Evolutionary conservation across 2,113 vertebrate genomes (phyloP).

Genomic region (Trichomycterus rosablanca): DNA sequence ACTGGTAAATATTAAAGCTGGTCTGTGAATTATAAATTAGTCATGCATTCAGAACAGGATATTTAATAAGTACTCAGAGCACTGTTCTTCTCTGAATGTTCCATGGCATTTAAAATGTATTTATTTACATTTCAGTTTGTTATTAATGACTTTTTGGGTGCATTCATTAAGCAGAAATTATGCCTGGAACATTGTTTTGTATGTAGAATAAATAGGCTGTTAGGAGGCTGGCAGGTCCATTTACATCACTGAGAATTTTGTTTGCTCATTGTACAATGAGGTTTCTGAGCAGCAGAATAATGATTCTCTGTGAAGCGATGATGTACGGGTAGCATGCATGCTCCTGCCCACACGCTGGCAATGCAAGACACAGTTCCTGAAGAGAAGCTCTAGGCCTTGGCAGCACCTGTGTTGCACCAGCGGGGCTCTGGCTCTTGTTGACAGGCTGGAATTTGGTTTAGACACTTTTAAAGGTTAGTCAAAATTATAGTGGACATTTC

Average conservation of each 20-base stretch:
- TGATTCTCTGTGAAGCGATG: neutral
- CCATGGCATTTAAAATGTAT: too few species aligned
- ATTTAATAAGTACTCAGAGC: neutral
- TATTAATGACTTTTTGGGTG: neutral
- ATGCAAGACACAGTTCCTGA: neutral
- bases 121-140: constrained; percentile 2
- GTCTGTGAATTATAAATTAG: too few species aligned
- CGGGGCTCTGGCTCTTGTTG: constrained; percentile 29
- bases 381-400: neutral
- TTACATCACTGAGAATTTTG: neutral
- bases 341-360: constrained; percentile 10
- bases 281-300: neutral
- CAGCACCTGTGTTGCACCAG: neutral
- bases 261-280: constrained; percentile 17
- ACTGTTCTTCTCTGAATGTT: neutral
- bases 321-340: neutral
- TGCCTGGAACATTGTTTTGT: neutral
- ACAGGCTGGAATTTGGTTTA: constrained; percentile 10
- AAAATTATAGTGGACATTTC: constrained; percentile 49
- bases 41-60: neutral
- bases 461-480: constrained; percentile 60
- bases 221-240: neutral
- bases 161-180: neutral
- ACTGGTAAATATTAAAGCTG: too few species aligned
- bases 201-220: neutral